Conservation (phyloP, 2,113 vertebrate species). For the Heterotis niloticus region DNA sequence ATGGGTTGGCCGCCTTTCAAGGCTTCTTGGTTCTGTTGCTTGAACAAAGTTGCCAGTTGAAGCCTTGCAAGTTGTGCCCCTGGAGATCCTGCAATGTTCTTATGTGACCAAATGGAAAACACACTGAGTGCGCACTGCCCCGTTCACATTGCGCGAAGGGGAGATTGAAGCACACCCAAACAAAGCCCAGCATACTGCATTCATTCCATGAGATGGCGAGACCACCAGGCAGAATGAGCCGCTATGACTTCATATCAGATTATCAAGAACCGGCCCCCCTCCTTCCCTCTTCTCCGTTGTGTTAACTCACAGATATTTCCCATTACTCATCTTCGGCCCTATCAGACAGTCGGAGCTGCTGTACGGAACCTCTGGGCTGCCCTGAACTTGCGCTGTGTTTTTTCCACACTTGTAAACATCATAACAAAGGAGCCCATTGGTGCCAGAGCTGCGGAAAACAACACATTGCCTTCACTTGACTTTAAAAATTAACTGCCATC, state of each 20-base stretch:
- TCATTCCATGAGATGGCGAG: constrained; percentile 41
- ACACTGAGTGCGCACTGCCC: constrained; percentile 38
- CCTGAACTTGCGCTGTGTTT: neutral
- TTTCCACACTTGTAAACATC: constrained; percentile 24
- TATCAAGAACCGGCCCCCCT: constrained; percentile 31
- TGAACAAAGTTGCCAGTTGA: constrained; percentile 58
- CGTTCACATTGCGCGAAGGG: constrained; percentile 47
- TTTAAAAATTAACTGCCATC: constrained; percentile 37
- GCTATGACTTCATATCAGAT: constrained; percentile 54
- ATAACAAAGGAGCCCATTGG: constrained; percentile 36
- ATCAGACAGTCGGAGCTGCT: neutral
- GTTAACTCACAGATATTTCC: constrained; percentile 30
- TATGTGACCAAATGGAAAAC: constrained; percentile 53
- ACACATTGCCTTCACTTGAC: constrained; percentile 34
- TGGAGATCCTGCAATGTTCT: constrained; percentile 50
- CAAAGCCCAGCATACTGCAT: constrained; percentile 43
- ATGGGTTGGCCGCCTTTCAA: constrained; percentile 26
- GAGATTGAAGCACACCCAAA: constrained; percentile 56
- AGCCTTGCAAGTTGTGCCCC: constrained; percentile 41
- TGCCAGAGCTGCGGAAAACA: constrained; percentile 29
- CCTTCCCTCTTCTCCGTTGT: neutral
- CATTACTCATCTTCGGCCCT: constrained; percentile 33
- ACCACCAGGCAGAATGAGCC: constrained; percentile 53
- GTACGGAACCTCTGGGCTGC: neutral
- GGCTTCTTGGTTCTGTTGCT: constrained; percentile 52